Evolutionary conservation across 2,113 vertebrate species (phyloP).

Genomic region (Regulus satrapa): DNA sequence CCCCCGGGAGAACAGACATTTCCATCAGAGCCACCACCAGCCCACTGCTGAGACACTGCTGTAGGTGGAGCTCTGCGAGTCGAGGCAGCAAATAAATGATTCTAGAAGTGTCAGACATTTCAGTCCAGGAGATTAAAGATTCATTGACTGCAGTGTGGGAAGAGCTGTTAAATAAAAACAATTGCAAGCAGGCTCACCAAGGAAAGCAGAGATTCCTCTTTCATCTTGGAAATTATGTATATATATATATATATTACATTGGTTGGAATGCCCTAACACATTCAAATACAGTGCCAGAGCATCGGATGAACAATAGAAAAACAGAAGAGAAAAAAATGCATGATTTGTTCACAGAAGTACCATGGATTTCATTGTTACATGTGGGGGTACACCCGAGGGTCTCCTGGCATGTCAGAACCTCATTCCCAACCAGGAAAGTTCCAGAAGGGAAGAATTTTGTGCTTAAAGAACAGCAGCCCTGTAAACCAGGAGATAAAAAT

Average conservation of each 20-base stretch:
- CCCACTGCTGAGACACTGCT: neutral
- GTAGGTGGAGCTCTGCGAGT: neutral
- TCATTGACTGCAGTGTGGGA: neutral
- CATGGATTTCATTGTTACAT: neutral
- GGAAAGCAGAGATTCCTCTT: neutral
- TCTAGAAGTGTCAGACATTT: neutral
- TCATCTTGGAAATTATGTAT: neutral
- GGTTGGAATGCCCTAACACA: neutral
- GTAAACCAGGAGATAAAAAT: neutral
- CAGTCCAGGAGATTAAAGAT: neutral
- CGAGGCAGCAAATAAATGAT: neutral
- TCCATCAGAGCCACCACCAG: neutral
- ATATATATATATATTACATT: neutral
- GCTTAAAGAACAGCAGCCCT: neutral
- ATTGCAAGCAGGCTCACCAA: neutral
- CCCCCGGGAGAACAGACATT: neutral
- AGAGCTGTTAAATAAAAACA: slow-evolving; percentile 32
- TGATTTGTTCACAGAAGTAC: neutral
- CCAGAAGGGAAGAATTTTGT: neutral
- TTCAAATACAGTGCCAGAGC: neutral
- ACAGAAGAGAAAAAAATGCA: neutral
- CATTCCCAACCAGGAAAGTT: neutral
- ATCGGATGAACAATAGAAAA: neutral
- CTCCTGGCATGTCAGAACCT: neutral
- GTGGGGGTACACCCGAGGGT: neutral